Base-by-base conservation (phyloP, 2,888 invertebrate species). In the Drosophila mulleri region DNA sequence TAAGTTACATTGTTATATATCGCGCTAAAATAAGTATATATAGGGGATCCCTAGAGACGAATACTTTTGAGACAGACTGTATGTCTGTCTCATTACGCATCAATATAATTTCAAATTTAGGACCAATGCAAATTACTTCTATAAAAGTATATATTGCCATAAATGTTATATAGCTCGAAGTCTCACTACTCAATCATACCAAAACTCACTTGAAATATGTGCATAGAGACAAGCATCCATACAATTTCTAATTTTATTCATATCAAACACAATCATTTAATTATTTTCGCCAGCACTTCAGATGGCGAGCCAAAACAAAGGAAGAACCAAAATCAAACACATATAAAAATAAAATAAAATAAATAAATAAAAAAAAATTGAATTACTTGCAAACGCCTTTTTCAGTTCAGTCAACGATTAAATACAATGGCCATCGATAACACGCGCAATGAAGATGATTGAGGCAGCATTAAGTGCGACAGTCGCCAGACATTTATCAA, bases 371-470 rank as follows among this genome's bases (percentile, higher is more conserved):
- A 54, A 66, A 64, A 37, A 58, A 58, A 23, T 45, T 52, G 56
- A 69, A 57, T 64, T 75, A 54, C 23, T 52, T 42, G 35, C 63
- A 59, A 70, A 59, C 76, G 20, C 7, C 35, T 44, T 59, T 66
- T 72, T 52, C 32, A 9, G 50, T 57, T 48, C 57, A 54, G 41
- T 44, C 45, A 32, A 48, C 64, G 75, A 64, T 67, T 77, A 56
- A 68, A 64, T 54, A 61, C 48, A 60, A 62, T 72, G 73, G 78
- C 78, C 60, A 76, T 72, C 53, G 64, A 59, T 78, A 68, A 64
- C 47, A 45, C 37, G 57, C 26, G 35, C 50, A 58, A 72, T 61
- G 60, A 54, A 48, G 58, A 68, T 48, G 74, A 62, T 47, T 65
- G 74, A 65, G 54, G 62, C 35, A 48, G 5, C 52, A 50, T 50